Evolutionary conservation across 2,113 vertebrate genomes (phyloP), one percentile per base, ranked within the genome.

Genomic region (Solea solea): DNA sequence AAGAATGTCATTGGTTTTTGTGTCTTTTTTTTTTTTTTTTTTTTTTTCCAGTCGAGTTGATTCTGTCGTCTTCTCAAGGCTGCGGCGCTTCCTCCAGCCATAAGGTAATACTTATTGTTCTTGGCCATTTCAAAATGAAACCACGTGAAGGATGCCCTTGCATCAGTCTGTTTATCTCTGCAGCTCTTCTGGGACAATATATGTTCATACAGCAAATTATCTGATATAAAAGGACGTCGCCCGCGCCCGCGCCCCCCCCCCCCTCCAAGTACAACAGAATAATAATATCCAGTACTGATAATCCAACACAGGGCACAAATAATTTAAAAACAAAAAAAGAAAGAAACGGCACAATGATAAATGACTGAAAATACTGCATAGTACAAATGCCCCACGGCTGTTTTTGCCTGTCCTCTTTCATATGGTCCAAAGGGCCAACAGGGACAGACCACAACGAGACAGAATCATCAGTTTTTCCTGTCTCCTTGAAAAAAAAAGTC

Each of bases 351-450:
- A 93, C 87, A 86, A 86, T 84, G 90, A 92, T 83, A 80, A 88
- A 87, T 84, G 86, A 90, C 80, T 84, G 84, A 86, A 88, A 91
- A 90, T 90, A 89, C 93, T 94, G 93, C 93, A 93, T 94, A 94
- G 93, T 92, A 94, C 92, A 93, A 91, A 91, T 88, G 84, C 82
- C 91, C 80, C 54, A 9, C 74, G 69, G 89, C 82, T 74, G 74
- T 86, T 86, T 82, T 77, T 81, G 78, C 76, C 74, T 44, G 50
- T 81, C 82, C 82, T 86, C 74, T 76, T 75, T 72, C 15, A 76
- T 67, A 86, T 59, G 54, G 85, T 78, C 79, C 77, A 69, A 50
- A 74, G 75, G 80, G 90, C 86, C 86, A 72, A 64, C 78, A 86
- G 86, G 85, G 87, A 85, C 86, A 80, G 79, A 88, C 82, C 80